Percentiles rank a stretch among this genome's conserved stretches.
phyloP scores from a whole-genome alignment of 1,140 invertebrate species.

The Drosophila guanche region DNA sequence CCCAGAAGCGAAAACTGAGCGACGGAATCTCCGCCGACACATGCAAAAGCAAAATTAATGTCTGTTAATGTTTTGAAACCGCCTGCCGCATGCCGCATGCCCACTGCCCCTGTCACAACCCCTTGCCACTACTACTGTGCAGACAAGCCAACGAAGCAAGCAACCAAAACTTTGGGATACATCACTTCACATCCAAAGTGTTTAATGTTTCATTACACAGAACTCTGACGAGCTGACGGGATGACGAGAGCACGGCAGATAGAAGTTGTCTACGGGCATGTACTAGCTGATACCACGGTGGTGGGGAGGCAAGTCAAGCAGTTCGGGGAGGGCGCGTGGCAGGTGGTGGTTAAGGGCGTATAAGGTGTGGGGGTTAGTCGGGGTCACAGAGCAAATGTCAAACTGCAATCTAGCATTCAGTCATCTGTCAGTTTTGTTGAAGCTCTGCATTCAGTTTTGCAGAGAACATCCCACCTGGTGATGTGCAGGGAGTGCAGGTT shows the following conservation, averaged over 20 bases:
- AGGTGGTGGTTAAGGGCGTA: no score
- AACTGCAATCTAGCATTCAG: slow-evolving; percentile 59
- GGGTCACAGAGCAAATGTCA: slow-evolving; percentile 35
- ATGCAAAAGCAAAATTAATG: slow-evolving; percentile 64
- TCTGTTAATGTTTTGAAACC: slow-evolving; percentile 74
- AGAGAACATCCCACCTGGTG: neutral
- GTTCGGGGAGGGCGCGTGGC: neutral
- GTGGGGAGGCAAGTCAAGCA: slow-evolving; percentile 41
- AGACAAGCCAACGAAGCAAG: slow-evolving; percentile 4
- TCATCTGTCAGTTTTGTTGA: slow-evolving; percentile 17
- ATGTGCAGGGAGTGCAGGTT: no score
- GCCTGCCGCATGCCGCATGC: slow-evolving; percentile 19
- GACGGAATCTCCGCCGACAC: slow-evolving; percentile 17
- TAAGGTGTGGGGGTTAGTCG: neutral
- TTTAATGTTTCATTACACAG: slow-evolving; percentile 77
- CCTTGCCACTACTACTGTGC: neutral
- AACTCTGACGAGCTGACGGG: slow-evolving; percentile 25
- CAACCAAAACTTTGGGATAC: slow-evolving; percentile 40
- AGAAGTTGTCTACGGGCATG: neutral
- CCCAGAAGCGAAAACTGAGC: slow-evolving; percentile 49
- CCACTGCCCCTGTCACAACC: neutral
- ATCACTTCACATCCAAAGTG: slow-evolving; percentile 57
- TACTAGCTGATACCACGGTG: neutral
- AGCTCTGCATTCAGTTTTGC: slow-evolving; percentile 1
- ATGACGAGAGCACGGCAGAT: neutral